phyloP scores from a whole-genome alignment of 2,797 vertebrate genomes.

The Aldrovandia affinis region DNA sequence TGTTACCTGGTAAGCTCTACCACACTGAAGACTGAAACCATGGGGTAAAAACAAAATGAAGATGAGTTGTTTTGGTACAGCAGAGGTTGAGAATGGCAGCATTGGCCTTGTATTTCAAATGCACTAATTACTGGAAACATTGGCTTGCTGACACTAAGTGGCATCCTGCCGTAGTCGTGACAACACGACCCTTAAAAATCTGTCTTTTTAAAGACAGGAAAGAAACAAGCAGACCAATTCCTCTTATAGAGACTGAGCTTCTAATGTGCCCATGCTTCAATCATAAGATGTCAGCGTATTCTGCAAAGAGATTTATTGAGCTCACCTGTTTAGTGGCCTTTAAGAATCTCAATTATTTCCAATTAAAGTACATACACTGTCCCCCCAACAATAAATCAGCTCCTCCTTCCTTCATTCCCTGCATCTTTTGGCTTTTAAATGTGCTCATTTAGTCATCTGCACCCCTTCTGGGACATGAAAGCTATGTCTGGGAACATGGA shows the following conservation, averaged over 20 bases:
- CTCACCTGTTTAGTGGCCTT: constrained; percentile 41
- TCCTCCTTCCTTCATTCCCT: constrained; percentile 29
- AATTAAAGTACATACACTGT: constrained; percentile 42
- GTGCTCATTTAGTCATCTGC: constrained; percentile 32
- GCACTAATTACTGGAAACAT: background rate
- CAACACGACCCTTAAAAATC: background rate
- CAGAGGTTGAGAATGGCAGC: background rate
- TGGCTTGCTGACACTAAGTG: background rate
- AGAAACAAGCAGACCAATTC: background rate
- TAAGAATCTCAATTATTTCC: constrained; percentile 45
- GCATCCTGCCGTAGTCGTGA: background rate
- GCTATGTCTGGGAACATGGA: background rate
- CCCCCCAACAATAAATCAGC: constrained; percentile 22
- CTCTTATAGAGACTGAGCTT: constrained; percentile 2
- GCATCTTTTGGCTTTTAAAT: constrained; percentile 39
- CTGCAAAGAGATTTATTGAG: constrained; percentile 47
- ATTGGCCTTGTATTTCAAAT: background rate
- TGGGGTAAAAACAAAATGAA: background rate
- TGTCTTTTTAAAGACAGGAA: background rate
- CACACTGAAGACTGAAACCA: background rate
- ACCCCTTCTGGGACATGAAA: background rate
- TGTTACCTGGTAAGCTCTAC: background rate
- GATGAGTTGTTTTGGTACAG: background rate
- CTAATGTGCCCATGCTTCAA: constrained; percentile 26
- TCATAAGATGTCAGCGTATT: constrained; percentile 21